phyloP scores from a whole-genome alignment of 1,140 invertebrate species.

The Halesus radiatus region DNA sequence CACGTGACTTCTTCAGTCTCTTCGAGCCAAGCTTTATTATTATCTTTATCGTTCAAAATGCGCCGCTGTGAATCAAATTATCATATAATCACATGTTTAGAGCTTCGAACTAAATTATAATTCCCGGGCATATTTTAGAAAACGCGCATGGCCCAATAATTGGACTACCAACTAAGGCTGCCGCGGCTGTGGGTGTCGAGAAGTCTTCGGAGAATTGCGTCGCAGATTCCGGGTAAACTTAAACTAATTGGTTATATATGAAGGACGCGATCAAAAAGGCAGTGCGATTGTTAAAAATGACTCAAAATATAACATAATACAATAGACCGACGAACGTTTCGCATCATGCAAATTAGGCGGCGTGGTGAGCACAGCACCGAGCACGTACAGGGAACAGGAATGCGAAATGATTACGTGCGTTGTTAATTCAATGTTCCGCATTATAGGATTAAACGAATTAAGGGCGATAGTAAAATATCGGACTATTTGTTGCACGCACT shows the following conservation, averaged over 20 bases:
- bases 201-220: constrained; percentile 22
- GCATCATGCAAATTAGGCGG: no score
- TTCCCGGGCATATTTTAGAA: neutral
- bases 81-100: constrained; percentile 17
- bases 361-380: no score
- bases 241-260: constrained; percentile 25
- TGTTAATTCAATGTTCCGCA: neutral
- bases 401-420: no score
- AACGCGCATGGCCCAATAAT: constrained; percentile 13
- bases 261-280: constrained; percentile 26
- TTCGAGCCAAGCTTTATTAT: neutral
- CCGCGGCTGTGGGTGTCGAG: neutral
- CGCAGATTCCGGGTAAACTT: constrained; percentile 29
- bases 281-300: constrained; percentile 23
- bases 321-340: no score
- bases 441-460: neutral
- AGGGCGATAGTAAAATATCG: neutral
- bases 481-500: neutral
- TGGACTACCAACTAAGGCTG: constrained; percentile 14
- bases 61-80: constrained; percentile 20
- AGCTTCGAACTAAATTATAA: neutral
- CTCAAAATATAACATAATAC: neutral
- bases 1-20: neutral
- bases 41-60: neutral
- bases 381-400: no score